Evolutionary conservation across 1,140 invertebrate genomes (phyloP), one percentile per base, ranked within the genome.

Genomic region (Heliconius melpomene): DNA sequence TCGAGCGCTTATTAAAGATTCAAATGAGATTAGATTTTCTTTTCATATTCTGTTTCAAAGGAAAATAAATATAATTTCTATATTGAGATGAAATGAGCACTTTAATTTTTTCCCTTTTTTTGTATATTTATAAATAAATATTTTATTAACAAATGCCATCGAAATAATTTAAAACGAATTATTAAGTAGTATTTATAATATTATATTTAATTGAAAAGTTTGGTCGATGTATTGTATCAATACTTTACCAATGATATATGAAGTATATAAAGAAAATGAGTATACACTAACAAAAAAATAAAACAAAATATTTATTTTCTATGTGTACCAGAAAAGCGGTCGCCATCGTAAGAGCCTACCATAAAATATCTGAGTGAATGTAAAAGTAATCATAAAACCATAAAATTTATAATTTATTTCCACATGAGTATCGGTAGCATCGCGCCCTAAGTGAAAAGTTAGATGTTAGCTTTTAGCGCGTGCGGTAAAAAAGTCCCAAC

Each of bases 361-460:
- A 74, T 40, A 74, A 74, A 74, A 74, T 74, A 23, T 23, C 8
- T 18, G n/a, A 50, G n/a, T 77, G 60, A 26, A 29, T 66, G 60
- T 66, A 66, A 66, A 66, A 66, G 60, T 66, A 66, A 66, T 66
- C 60, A 66, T 66, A 26, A 66, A 66, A 66, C 26, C 60, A 70
- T 70, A 70, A 66, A 66, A 66, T 74, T 66, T 40, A 38, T 38
- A 75, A 75, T 75, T 75, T 75, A 75, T 75, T 57, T 38, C 74
- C 74, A 46, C 74, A 20, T 40, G 74, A 66, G 74, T 66, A 76
- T 84, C 80, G 70, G 81, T 81, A 85, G 83, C 85, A 88, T 87
- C 85, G 81, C 86, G 78, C 79, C 83, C 79, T 87, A 87, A 91
- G 90, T 90, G 88, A 85, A 90, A 91, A 91, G 89, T 91, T 91